Evolutionary conservation across 1,140 invertebrate species (phyloP), one percentile per base, ranked within the genome.

Genomic region (Aphidius ervi): DNA sequence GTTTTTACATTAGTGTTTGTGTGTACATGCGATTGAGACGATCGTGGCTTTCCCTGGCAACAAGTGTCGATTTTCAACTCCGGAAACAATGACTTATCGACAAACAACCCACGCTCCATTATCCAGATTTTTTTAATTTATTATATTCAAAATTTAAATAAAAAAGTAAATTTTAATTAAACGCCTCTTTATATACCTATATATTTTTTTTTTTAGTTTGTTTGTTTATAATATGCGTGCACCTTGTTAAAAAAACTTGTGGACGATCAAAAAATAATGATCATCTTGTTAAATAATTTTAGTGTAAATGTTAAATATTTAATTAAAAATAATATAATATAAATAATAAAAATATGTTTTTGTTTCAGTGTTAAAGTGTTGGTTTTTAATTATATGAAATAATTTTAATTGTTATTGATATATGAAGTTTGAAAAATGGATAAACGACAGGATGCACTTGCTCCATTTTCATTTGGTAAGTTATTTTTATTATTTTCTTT

Each of bases 401-500:
- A 56, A 39, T 37, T 49, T 20, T 9, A 54, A 20, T 49, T 46
- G 20, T 5, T 7, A n/a, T 39, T 52, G 39, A 16, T 16, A 16
- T 16, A 16, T 31, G 23, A 31, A 31, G 23, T 31, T 31, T 31
- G 10, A 65, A 69, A 67, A 50, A 78, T 77, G 76, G 76, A 78
- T 62, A 78, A 76, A 67, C 70, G 72, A 58, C 74, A 74, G 63
- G 75, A 78, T 64, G 70, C 70, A 67, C 63, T 75, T 53, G 72
- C 75, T 64, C 75, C 74, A 52, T 77, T 77, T 68, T 77, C 75
- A 55, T 78, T 74, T 58, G 75, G 76, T 78, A 57, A 76, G 73
- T 73, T 62, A 46, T 16, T 16, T 16, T 56, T 20, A 57, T 20
- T 54, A 9, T 16, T 57, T 61, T 56, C 31, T 57, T 56, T 45